Evolutionary conservation across 2,888 invertebrate genomes (phyloP), one percentile per base, ranked within the genome.

Genomic region (Cheilosia soror): DNA sequence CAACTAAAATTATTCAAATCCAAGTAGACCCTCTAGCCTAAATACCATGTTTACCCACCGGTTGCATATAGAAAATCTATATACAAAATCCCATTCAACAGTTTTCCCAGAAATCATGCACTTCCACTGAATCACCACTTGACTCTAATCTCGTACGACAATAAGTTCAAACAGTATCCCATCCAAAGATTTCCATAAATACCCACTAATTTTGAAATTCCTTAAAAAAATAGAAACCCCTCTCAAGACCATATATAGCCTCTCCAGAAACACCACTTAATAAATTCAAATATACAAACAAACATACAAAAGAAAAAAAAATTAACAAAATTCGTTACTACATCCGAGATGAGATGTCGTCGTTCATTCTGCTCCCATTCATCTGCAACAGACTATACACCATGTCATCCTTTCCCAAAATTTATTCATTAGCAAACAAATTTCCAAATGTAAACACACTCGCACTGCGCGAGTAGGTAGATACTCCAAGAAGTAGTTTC

Each of bases 351-450:
- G 51, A 13, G 11, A n/a, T 55, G 33, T 62, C 7, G 51, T 71
- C 7, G 51, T 71, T 49, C 11, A 44, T 71, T 49, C 27, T 57
- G 49, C 44, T 68, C 62, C 68, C 53, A 77, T 69, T 69, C 62
- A 62, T 5, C 66, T 49, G 42, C 55, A 33, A 6, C 5, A 29
- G 25, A 51, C 25, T 66, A 77, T 42, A 7, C 33, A 6, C 47
- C 57, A 44, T 31, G 51, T 25, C 65, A 31, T 71, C 68, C 55
- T 71, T 66, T 62, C 58, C 71, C 44, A 44, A 85, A 85, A 85
- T 72, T 72, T 85, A 85, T 85, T 85, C 85, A 85, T 85, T 81
- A 77, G 76, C 85, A 85, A 85, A 81, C 85, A 85, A 81, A 85
- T 85, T 81, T 81, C 77, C 27, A 42, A 80, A 84, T 76, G 75